Evolutionary conservation across 2,113 vertebrate species (phyloP).

Genomic region (Larimichthys crocea): DNA sequence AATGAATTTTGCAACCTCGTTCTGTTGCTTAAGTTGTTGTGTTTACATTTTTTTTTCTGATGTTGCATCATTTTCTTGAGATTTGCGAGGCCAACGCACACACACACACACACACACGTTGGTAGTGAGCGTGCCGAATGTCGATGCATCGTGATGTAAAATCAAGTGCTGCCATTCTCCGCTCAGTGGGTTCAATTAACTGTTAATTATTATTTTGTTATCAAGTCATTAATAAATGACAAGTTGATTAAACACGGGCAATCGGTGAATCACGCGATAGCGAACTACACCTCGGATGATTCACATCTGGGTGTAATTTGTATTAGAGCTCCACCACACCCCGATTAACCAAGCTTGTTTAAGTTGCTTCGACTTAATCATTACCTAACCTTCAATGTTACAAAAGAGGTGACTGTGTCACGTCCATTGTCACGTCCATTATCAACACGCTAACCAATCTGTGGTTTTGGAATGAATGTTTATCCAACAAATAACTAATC

Average conservation of each 20-base stretch:
- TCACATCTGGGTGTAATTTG: conserved; percentile 14
- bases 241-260: background rate
- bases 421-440: background rate
- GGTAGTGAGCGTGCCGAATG: background rate
- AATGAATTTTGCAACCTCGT: conserved; percentile 38
- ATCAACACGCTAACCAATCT: conserved; percentile 5
- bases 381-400: conserved; percentile 27
- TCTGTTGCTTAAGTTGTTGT: conserved; percentile 42
- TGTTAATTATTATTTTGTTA: background rate
- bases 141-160: background rate
- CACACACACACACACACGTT: background rate
- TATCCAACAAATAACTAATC: background rate
- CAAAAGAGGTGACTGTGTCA: conserved; percentile 6
- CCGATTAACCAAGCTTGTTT: conserved; percentile 29
- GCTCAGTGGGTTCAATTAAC: background rate
- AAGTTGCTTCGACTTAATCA: conserved; percentile 41
- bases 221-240: background rate
- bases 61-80: conserved; percentile 24
- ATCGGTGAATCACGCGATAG: background rate
- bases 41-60: conserved; percentile 47
- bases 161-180: background rate
- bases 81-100: background rate
- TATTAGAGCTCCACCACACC: conserved; percentile 27
- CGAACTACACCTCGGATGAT: conserved; percentile 15
- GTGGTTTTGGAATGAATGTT: conserved; percentile 24